A percentile compares a stretch with the other conserved stretches of the same genome.
Conservation (phyloP, 2,888 invertebrate genomes). For the Tipula confusa region DNA sequence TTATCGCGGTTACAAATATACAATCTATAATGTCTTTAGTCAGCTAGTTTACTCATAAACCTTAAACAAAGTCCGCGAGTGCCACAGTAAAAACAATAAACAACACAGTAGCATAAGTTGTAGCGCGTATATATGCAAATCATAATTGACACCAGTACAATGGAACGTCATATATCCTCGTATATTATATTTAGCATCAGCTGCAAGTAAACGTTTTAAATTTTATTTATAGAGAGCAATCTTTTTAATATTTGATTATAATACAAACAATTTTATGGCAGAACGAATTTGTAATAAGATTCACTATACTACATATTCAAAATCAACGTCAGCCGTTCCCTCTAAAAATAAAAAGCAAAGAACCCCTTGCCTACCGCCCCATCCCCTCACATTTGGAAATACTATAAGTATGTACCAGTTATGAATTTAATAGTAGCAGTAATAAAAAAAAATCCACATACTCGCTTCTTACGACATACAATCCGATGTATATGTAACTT, state of each 20-base stretch:
- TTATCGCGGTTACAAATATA: too few relatives aligned
- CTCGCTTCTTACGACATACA: neutral
- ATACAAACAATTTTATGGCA: neutral
- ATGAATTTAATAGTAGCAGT: constrained; percentile 25
- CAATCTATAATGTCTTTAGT: too few relatives aligned
- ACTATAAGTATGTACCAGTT: neutral
- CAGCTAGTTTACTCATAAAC: too few relatives aligned
- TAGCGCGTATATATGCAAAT: too few relatives aligned
- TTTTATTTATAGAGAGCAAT: neutral
- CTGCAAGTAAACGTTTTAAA: neutral
- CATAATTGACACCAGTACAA: too few relatives aligned
- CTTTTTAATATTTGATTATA: neutral
- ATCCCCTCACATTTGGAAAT: neutral
- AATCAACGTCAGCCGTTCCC: neutral
- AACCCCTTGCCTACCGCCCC: neutral
- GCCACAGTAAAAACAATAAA: too few relatives aligned
- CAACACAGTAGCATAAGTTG: too few relatives aligned
- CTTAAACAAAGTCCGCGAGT: too few relatives aligned
- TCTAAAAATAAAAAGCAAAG: neutral
- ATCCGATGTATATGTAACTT: constrained; percentile 13
- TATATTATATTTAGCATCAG: neutral
- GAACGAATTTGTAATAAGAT: neutral
- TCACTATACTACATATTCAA: neutral
- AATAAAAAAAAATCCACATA: neutral
- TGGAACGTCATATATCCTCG: too few relatives aligned